A percentile compares a stretch with the other conserved stretches of the same genome.
These are phyloP conservation scores for Eristalis intricaria DNA, from an alignment of 2,888 invertebrate species.

Conservation along the genomic window DNA sequence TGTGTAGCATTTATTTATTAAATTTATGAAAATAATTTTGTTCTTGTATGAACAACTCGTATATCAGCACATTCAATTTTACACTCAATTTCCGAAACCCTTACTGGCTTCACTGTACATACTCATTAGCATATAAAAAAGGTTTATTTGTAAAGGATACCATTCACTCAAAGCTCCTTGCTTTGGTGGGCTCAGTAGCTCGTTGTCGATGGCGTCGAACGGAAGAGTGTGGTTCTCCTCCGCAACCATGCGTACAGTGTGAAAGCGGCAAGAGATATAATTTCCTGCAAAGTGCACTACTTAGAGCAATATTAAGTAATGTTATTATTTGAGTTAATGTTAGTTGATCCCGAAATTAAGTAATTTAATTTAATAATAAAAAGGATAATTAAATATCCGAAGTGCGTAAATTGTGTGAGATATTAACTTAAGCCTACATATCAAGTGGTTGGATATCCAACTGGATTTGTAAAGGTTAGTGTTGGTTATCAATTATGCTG, in stretches of 20 bases:
- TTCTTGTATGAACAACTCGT: too few species aligned
- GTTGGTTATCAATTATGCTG: conserved; percentile 49
- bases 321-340: conserved; percentile 31
- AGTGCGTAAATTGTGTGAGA: conserved; percentile 4
- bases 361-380: conserved; percentile 13
- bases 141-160: conserved; percentile 41
- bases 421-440: conserved; percentile 30
- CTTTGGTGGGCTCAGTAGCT: conserved; percentile 35
- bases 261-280: conserved; percentile 45
- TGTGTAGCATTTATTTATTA: too few species aligned
- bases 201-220: conserved; percentile 50
- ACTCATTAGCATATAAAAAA: background rate
- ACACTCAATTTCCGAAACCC: background rate
- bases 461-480: conserved; percentile 55
- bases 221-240: conserved; percentile 36
- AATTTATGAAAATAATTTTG: too few species aligned
- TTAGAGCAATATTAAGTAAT: conserved; percentile 34
- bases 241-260: conserved; percentile 26
- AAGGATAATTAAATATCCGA: conserved; percentile 5
- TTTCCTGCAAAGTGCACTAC: conserved; percentile 33
- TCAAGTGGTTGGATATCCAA: conserved; percentile 33
- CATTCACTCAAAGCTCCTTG: conserved; percentile 36
- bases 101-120: conserved; percentile 15
- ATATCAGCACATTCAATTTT: too few species aligned
- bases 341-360: conserved; percentile 16